These are phyloP conservation scores for Podarcis lilfordi DNA, from an alignment of 2,797 vertebrate species.

Conservation along the genomic window DNA sequence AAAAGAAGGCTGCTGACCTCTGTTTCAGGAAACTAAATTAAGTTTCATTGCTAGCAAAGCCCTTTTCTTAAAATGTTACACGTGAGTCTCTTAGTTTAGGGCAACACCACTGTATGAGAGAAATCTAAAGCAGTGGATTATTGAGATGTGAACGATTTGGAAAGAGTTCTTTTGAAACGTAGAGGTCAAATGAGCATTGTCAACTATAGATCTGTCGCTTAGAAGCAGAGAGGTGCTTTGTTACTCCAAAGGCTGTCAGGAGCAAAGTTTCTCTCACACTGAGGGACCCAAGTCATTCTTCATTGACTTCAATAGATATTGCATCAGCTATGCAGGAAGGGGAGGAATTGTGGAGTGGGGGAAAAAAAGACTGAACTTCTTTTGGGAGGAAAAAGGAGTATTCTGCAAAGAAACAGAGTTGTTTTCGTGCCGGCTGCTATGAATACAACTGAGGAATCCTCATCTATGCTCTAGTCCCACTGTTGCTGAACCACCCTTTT, in stretches of 20 bases:
- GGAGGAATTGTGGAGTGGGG: not conserved
- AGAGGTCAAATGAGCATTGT: slow-evolving; percentile 7
- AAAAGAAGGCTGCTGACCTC: not conserved
- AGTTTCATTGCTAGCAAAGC: slow-evolving; percentile 34
- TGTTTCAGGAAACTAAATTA: not conserved
- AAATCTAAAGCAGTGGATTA: slow-evolving; percentile 29
- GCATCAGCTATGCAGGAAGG: not conserved
- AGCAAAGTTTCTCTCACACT: not conserved
- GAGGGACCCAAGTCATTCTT: slow-evolving; percentile 14
- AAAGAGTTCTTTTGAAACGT: slow-evolving; percentile 31
- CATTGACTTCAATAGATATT: not conserved
- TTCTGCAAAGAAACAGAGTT: slow-evolving; percentile 15
- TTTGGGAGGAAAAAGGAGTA: not conserved
- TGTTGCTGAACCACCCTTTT: slow-evolving; percentile 35
- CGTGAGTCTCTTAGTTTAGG: slow-evolving; percentile 37
- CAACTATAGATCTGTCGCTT: slow-evolving; percentile 12
- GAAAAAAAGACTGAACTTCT: not conserved
- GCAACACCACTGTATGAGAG: slow-evolving; percentile 8
- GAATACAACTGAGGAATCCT: slow-evolving; percentile 4
- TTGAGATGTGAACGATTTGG: slow-evolving; percentile 33
- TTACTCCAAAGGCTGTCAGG: slow-evolving; percentile 28
- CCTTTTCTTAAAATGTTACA: not conserved
- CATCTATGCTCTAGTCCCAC: slow-evolving; percentile 38
- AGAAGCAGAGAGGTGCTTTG: slow-evolving; percentile 13
- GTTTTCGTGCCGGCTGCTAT: not conserved